Evolutionary conservation across 2,797 vertebrate species (phyloP).

Genomic region (Myiotriccus ornatus): DNA sequence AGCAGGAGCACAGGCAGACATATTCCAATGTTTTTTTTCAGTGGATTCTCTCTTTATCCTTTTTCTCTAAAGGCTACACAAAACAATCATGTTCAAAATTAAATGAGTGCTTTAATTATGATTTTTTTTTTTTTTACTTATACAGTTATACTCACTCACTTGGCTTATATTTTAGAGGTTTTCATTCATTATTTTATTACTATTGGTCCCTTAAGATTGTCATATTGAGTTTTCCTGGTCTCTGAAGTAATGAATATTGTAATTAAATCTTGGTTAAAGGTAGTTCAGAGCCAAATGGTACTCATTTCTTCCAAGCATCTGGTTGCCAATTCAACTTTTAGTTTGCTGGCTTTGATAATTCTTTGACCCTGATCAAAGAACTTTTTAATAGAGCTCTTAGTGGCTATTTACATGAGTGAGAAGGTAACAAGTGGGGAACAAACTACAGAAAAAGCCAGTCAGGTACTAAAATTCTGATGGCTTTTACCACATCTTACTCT

Average conservation of each 20-base stretch:
- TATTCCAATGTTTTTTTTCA: background rate
- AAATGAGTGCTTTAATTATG: constrained; percentile 14
- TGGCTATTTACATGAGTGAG: background rate
- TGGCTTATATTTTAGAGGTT: constrained; percentile 26
- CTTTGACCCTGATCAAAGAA: constrained; percentile 40
- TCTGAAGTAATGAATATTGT: constrained; percentile 59
- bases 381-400: constrained; percentile 19
- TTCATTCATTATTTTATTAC: constrained; percentile 59
- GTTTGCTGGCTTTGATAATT: constrained; percentile 39
- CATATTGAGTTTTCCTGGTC: constrained; percentile 35
- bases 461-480: background rate
- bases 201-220: constrained; percentile 35
- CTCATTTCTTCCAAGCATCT: constrained; percentile 29
- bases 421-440: background rate
- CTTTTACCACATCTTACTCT: background rate
- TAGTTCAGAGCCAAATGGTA: constrained; percentile 5
- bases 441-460: background rate
- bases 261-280: constrained; percentile 63
- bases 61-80: background rate
- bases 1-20: background rate
- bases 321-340: constrained; percentile 17
- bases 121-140: background rate
- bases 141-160: background rate
- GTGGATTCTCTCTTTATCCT: background rate
- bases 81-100: background rate